These are phyloP conservation scores for Microctonus hyperodae DNA, from an alignment of 2,888 invertebrate species.

Conservation along the genomic window DNA sequence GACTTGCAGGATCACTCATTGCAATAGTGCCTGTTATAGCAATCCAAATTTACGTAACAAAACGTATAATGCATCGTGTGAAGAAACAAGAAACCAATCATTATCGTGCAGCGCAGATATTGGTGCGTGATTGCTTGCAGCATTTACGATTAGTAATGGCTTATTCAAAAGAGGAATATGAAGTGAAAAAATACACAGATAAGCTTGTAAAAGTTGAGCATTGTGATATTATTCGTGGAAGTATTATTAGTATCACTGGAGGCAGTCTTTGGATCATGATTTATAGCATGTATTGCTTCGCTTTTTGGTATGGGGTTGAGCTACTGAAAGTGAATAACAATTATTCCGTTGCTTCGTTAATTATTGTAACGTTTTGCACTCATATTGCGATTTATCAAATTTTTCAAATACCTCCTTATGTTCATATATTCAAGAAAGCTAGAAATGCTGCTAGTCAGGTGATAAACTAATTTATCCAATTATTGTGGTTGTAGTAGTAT, in stretches of 20 bases:
- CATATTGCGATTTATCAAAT: constrained; percentile 35
- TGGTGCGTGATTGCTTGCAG: constrained; percentile 57
- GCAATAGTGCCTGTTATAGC: constrained; percentile 61
- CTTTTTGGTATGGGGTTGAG: constrained; percentile 35
- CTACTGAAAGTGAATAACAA: constrained; percentile 27
- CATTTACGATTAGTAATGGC: constrained; percentile 57
- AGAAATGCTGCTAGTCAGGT: constrained; percentile 27
- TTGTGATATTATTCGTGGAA: constrained; percentile 25
- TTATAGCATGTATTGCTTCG: constrained; percentile 36
- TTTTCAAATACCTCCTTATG: constrained; percentile 32
- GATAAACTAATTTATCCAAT: not conserved
- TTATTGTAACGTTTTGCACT: constrained; percentile 36
- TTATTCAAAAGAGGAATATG: constrained; percentile 57
- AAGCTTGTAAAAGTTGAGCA: constrained; percentile 28
- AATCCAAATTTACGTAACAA: constrained; percentile 55
- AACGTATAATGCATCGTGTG: constrained; percentile 49
- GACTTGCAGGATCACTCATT: constrained; percentile 63
- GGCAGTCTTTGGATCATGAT: constrained; percentile 33
- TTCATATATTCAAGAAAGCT: constrained; percentile 28
- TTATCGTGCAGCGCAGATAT: constrained; percentile 61
- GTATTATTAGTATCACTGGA: constrained; percentile 28
- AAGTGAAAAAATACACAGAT: constrained; percentile 41
- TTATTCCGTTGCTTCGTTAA: constrained; percentile 33
- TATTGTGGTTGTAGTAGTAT: not conserved
- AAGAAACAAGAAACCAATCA: constrained; percentile 38